These are phyloP conservation scores for Paraplagusia blochii DNA, from an alignment of 2,113 vertebrate species.

Conservation along the genomic window DNA sequence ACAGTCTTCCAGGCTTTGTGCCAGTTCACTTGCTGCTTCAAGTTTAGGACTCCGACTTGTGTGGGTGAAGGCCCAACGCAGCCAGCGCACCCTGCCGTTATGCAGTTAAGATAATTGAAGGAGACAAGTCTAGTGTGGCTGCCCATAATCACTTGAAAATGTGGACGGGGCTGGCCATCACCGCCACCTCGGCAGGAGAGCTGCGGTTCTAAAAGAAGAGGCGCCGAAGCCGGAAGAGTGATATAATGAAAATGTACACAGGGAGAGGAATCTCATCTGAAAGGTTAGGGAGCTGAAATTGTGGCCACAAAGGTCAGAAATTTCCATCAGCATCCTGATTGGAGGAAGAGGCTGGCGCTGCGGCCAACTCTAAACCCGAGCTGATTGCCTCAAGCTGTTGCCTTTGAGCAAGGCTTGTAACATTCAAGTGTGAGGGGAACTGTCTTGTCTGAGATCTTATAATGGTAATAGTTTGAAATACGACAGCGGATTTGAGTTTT, in stretches of 20 bases:
- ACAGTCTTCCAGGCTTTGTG: constrained; percentile 22
- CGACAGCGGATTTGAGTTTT: too few relatives aligned
- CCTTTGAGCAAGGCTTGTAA: constrained; percentile 16
- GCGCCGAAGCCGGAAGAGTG: constrained; percentile 1
- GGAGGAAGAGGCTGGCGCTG: not conserved
- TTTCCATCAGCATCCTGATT: constrained; percentile 3
- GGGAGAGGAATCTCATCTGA: constrained; percentile 9
- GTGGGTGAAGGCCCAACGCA: constrained; percentile 22
- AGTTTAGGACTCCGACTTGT: constrained; percentile 32
- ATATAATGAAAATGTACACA: constrained; percentile 5
- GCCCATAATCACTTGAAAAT: constrained; percentile 38
- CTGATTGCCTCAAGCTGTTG: not conserved
- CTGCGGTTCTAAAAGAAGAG: constrained; percentile 1
- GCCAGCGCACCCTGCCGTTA: constrained; percentile 37
- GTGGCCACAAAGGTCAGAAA: constrained; percentile 18
- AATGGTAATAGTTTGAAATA: too few relatives aligned
- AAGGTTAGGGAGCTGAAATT: constrained; percentile 1
- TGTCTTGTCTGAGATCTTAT: too few relatives aligned
- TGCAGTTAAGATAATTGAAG: constrained; percentile 56
- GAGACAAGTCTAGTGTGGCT: constrained; percentile 39
- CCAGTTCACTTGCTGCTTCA: constrained; percentile 29
- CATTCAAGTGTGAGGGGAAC: too few relatives aligned
- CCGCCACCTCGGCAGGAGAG: constrained; percentile 9
- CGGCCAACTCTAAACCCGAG: not conserved
- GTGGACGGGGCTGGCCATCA: constrained; percentile 11